Evolutionary conservation across 1,140 invertebrate species (phyloP).

Genomic region (Stegodyphus mimosarum): DNA sequence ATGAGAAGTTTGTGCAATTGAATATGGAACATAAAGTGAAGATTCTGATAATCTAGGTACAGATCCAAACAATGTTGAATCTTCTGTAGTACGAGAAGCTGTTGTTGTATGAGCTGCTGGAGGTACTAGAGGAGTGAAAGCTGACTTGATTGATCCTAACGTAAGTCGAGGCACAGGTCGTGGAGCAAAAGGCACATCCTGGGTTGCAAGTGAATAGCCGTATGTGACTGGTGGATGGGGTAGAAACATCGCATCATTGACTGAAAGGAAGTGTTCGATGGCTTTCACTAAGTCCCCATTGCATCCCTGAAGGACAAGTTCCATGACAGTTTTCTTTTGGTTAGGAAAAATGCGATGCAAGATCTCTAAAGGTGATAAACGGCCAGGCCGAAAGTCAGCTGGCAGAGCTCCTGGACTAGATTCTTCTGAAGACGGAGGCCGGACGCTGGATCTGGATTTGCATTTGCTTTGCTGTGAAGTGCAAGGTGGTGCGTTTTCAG

Average conservation of each 20-base stretch:
- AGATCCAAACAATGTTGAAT: constrained; percentile 15
- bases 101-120: constrained; percentile 12
- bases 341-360: constrained; percentile 86
- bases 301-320: constrained; percentile 85
- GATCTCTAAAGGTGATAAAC: constrained; percentile 82
- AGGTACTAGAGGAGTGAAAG: constrained; percentile 37
- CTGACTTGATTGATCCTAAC: constrained; percentile 47
- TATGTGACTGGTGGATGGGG: constrained; percentile 19
- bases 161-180: constrained; percentile 14
- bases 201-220: background rate
- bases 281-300: constrained; percentile 86
- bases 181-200: constrained; percentile 34
- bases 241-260: constrained; percentile 62
- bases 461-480: background rate
- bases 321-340: constrained; percentile 84
- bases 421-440: background rate
- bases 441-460: background rate
- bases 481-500: background rate
- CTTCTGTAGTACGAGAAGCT: background rate
- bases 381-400: constrained; percentile 64
- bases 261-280: constrained; percentile 76
- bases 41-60: constrained; percentile 44
- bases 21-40: constrained; percentile 40
- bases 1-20: constrained; percentile 26
- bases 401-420: constrained; percentile 17